phyloP scores from a whole-genome alignment of 1,140 invertebrate species.

The Bombyx mandarina region DNA sequence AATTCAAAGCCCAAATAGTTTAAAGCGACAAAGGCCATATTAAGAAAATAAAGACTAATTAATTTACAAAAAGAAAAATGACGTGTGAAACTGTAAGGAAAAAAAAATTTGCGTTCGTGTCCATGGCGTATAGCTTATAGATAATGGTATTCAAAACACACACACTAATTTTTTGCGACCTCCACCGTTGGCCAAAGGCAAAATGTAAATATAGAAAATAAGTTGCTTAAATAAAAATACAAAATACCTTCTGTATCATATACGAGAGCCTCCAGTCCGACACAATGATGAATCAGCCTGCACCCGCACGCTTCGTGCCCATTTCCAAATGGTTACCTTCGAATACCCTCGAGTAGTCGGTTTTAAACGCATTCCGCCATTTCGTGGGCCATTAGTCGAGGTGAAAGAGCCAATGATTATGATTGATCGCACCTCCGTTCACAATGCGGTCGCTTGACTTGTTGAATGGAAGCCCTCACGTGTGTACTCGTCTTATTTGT shows the following conservation, averaged over 20 bases:
- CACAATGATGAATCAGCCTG: conserved; percentile 55
- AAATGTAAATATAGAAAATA: too few species aligned
- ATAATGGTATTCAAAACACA: too few species aligned
- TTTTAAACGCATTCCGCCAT: conserved; percentile 64
- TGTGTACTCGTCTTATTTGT: conserved; percentile 46
- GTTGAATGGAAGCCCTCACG: conserved; percentile 53
- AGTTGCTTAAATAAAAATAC: too few species aligned
- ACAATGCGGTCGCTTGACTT: conserved; percentile 51
- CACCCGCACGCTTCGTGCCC: conserved; percentile 43
- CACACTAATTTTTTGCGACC: too few species aligned
- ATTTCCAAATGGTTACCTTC: conserved; percentile 63
- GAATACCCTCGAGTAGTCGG: conserved; percentile 46
- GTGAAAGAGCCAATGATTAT: conserved; percentile 66
- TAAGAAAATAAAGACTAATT: too few species aligned
- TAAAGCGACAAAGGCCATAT: too few species aligned
- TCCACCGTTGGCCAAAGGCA: too few species aligned
- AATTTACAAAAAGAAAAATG: too few species aligned
- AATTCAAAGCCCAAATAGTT: too few species aligned
- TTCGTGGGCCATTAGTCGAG: conserved; percentile 65
- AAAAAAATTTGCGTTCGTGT: too few species aligned
- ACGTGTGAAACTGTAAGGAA: too few species aligned
- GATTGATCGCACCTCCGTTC: conserved; percentile 48
- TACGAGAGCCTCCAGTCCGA: conserved; percentile 21
- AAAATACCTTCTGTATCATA: conserved; percentile 3
- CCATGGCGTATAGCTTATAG: too few species aligned